A percentile compares a stretch with the other conserved stretches of the same genome.
phyloP scores from a whole-genome alignment of 2,113 vertebrate genomes.

The Alectura lathami region DNA sequence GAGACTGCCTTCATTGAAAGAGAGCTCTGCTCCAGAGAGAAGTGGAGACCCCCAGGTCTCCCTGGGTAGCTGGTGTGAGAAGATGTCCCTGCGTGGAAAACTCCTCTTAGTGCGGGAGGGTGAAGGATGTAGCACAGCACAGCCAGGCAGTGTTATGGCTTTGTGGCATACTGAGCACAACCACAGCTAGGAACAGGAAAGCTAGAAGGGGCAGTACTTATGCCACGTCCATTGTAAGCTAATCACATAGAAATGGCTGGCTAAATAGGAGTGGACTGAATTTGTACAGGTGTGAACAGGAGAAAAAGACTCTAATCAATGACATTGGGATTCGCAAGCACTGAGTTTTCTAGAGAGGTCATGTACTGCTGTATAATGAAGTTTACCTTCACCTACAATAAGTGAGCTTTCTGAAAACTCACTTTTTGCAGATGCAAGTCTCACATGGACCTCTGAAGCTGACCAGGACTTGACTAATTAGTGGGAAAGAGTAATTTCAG shows the following conservation, averaged over 20 bases:
- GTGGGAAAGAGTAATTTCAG: neutral
- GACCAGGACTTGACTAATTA: neutral
- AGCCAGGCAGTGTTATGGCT: neutral
- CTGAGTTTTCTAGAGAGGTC: neutral
- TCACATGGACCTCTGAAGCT: neutral
- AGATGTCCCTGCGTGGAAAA: neutral
- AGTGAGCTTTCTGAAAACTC: neutral
- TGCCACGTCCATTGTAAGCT: neutral
- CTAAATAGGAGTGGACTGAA: neutral
- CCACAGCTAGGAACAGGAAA: neutral
- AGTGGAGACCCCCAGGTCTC: neutral
- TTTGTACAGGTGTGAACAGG: neutral
- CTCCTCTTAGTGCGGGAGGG: neutral
- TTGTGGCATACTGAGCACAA: neutral
- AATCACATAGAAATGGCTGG: neutral
- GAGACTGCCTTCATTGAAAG: neutral
- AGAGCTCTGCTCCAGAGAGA: neutral
- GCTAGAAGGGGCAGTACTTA: neutral
- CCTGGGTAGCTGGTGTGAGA: neutral
- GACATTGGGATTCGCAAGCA: neutral
- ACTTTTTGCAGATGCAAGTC: neutral
- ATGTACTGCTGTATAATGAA: neutral
- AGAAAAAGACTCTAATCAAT: neutral
- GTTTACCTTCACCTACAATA: neutral
- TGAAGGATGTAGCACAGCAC: neutral